These are phyloP conservation scores for Zaprionus gabonicus DNA, from an alignment of 1,140 invertebrate species.

Conservation along the genomic window DNA sequence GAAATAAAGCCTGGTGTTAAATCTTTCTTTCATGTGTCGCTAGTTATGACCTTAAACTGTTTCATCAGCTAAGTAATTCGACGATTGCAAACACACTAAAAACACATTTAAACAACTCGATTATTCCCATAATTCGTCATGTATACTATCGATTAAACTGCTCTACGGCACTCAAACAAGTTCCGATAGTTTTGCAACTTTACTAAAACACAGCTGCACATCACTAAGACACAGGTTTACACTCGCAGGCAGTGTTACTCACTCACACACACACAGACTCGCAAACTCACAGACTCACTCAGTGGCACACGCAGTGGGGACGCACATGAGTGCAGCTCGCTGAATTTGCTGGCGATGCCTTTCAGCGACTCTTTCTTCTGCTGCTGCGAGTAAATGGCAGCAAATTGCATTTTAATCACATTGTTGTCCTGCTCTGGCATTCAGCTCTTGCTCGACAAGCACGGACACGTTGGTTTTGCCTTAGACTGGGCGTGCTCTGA, in stretches of 20 bases:
- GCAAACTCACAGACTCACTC: not conserved
- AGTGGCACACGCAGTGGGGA: not conserved
- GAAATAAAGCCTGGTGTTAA: no score
- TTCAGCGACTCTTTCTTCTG: slow-evolving; percentile 20
- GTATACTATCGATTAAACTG: no score
- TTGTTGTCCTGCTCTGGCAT: slow-evolving; percentile 61
- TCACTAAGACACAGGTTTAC: not conserved
- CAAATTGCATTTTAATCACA: slow-evolving; percentile 82
- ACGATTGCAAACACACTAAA: no score
- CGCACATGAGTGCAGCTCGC: not conserved
- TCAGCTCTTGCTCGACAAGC: not conserved
- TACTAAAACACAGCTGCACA: not conserved
- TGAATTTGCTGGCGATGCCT: slow-evolving; percentile 8
- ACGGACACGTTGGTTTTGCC: slow-evolving; percentile 8
- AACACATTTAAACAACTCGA: no score
- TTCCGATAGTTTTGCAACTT: not conserved
- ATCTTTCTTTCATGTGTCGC: no score
- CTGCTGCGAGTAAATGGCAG: slow-evolving; percentile 65
- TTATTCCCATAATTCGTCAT: no score
- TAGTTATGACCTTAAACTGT: no score
- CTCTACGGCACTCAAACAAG: not conserved
- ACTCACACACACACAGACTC: not conserved
- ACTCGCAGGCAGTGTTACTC: no score
- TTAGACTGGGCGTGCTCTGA: no score
- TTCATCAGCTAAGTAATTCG: no score